Evolutionary conservation across 2,888 invertebrate species (phyloP), one percentile per base, ranked within the genome.

Genomic region (Zaprionus bogoriensis): DNA sequence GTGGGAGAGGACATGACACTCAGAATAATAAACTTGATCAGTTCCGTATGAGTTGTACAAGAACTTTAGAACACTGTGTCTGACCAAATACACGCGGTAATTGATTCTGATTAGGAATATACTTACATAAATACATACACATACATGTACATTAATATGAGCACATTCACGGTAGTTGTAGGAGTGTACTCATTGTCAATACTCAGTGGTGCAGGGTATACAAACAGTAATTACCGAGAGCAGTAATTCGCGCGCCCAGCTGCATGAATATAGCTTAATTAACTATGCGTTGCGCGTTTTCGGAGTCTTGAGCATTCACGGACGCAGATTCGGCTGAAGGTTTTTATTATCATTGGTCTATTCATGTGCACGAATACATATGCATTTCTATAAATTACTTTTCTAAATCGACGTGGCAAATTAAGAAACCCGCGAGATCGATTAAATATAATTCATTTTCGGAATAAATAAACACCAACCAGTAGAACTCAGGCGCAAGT

Each of bases 221-320:
- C 4, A 41, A 38, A 27, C n/a, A n/a, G 19, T 14, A 42, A 52
- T 41, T 28, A 7, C 27, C 20, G 14, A 20, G 32, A 39, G 45
- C 52, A 54, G 70, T 47, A 27, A 48, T 28, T 48, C 9, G 72
- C 27, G 39, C 27, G 72, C 61, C 51, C 67, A 52, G 50, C 39
- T 72, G 86, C 83, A 85, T 80, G 67, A 66, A 75, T 80, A 83
- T 86, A 39, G 57, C 67, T 72, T 70, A 74, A 81, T 81, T 78
- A 85, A 58, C 77, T 65, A 70, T 79, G 69, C 81, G 47, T 23
- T 63, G 30, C 62, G 66, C 77, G 74, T 77, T 67, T 47, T 67
- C 55, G 22, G 46, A 32, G 38, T 64, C 53, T 74, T 61, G 58
- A 54, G 50, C 51, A 76, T 82, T 86, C 80, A 80, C 76, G 80